These are phyloP conservation scores for Polypedilum pembai DNA, from an alignment of 1,140 invertebrate genomes.

Conservation along the genomic window DNA sequence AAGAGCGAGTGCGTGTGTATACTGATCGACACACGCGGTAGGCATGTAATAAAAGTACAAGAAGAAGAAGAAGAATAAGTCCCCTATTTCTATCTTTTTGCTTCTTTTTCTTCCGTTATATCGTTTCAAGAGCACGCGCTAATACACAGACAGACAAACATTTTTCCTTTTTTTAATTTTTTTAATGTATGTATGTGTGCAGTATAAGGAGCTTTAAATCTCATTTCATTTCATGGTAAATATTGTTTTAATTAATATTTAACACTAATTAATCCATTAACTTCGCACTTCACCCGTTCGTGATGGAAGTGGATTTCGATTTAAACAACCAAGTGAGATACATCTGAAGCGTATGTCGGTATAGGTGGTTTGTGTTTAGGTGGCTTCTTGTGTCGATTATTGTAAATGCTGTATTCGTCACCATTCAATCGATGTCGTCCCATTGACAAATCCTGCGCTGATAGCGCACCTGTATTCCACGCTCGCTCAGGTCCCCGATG, in stretches of 20 bases:
- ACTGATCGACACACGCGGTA: too few relatives aligned
- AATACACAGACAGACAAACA: too few relatives aligned
- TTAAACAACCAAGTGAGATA: constrained; percentile 60
- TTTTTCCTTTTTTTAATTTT: too few relatives aligned
- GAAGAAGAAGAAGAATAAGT: too few relatives aligned
- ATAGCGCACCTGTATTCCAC: constrained; percentile 56
- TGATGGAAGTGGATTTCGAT: constrained; percentile 17
- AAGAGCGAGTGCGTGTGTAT: too few relatives aligned
- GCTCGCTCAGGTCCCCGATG: constrained; percentile 49
- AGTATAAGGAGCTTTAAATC: too few relatives aligned
- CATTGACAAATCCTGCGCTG: constrained; percentile 45
- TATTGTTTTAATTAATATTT: too few relatives aligned
- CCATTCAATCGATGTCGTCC: constrained; percentile 43
- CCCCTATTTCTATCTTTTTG: not conserved
- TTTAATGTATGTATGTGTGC: too few relatives aligned
- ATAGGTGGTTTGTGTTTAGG: constrained; percentile 50
- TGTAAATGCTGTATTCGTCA: constrained; percentile 33
- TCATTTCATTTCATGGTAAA: too few relatives aligned
- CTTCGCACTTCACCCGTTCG: too few relatives aligned
- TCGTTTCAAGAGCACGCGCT: not conserved
- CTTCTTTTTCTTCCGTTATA: not conserved
- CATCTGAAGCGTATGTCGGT: constrained; percentile 57
- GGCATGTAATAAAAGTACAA: too few relatives aligned
- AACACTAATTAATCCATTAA: too few relatives aligned
- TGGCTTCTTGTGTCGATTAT: constrained; percentile 33